Evolutionary conservation across 1,140 invertebrate species (phyloP), one percentile per base, ranked within the genome.

Genomic region (Drosophila ambigua): DNA sequence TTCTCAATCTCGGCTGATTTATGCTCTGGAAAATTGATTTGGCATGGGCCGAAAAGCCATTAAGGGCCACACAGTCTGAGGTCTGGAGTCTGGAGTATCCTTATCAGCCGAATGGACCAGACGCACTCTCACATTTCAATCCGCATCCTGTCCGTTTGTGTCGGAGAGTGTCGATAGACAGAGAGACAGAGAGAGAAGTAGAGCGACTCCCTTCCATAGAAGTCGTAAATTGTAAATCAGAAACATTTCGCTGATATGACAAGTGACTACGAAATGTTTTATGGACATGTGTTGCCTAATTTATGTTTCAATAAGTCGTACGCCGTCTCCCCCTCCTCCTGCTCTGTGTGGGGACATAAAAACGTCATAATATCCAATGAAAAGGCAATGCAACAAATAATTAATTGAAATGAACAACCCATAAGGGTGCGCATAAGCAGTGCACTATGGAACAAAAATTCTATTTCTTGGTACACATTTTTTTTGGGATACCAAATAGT

Each of bases 251-350:
- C 74, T 87, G 82, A 85, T 85, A 85, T 87, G 78, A 87, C 82
- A 82, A 87, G 82, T 87, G 78, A 57, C 62, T 75, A 62, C 8
- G 35, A 80, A 66, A 78, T 84, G 77, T 61, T 87, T 77, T 76
- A 79, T 79, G 76, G 72, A 69, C 83, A 85, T 87, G 74, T 85
- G 82, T 88, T 85, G 82, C 82, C 61, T 88, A 85, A 85, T 85
- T 85, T 85, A 85, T 85, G 82, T 88, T 87, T 82, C 82, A 85
- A 82, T 88, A 71, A 71, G 44, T 71, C 20, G 43, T 28, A 52
- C 28, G 4, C 76, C 20, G 20, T 16, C 16, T 51, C 51, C 31
- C 43, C 20, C 11, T 8, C 41, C 11, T 31, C 35, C 44, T 26
- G 44, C 41, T 41, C 23, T 28, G 8, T 39, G 35, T 57, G 43